Percentiles rank a stretch among this genome's conserved stretches.
Evolutionary conservation across 2,113 vertebrate genomes (phyloP).

Genomic region (Corapipo altera): DNA sequence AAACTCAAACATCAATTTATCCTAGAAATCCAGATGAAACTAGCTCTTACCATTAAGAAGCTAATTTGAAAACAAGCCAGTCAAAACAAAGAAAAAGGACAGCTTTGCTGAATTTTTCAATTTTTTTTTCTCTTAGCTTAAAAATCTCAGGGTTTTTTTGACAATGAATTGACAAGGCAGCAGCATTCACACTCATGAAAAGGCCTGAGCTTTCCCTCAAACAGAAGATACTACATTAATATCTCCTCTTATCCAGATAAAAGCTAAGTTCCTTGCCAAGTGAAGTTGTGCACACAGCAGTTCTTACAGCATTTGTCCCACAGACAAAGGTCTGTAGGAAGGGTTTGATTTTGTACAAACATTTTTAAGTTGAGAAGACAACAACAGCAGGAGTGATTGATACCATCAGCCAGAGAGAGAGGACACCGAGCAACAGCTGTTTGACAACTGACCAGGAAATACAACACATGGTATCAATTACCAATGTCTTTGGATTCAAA

Average conservation of each 20-base stretch:
- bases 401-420: not conserved
- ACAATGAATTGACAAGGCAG: not conserved
- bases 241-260: not conserved
- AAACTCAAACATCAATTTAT: not conserved
- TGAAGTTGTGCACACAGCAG: not conserved
- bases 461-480: not conserved
- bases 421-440: accelerated
- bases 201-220: not conserved
- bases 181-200: not conserved
- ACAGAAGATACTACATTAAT: not conserved
- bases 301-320: not conserved
- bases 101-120: not conserved
- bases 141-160: not conserved
- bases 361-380: not conserved
- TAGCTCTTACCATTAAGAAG: not conserved
- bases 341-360: not conserved
- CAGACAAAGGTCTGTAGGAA: not conserved
- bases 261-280: not conserved
- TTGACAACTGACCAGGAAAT: not conserved
- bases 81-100: not conserved
- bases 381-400: not conserved
- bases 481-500: not conserved
- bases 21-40: not conserved
- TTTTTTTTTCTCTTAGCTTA: not conserved
- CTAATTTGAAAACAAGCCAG: not conserved